These are phyloP conservation scores for Tamias sibiricus DNA, from an alignment of 2,113 vertebrate species.

Conservation along the genomic window DNA sequence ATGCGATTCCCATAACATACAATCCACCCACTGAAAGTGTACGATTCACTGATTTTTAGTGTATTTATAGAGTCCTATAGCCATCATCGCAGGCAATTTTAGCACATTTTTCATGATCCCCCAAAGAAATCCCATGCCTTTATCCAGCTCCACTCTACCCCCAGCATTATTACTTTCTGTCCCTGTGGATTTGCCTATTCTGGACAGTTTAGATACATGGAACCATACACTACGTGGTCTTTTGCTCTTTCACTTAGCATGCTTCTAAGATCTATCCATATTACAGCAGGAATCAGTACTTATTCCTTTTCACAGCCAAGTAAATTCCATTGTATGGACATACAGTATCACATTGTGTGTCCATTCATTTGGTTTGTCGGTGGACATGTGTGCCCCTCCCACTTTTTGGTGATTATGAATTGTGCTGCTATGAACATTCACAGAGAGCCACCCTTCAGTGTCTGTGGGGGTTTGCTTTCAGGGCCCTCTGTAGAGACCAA, in stretches of 20 bases:
- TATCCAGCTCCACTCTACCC: background rate
- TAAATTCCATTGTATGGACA: background rate
- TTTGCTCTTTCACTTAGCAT: background rate
- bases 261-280: background rate
- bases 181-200: background rate
- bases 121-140: background rate
- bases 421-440: background rate
- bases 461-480: background rate
- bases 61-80: background rate
- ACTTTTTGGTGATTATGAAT: background rate
- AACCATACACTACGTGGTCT: background rate
- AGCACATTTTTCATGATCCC: background rate
- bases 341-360: background rate
- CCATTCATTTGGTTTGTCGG: background rate
- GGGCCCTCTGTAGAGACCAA: background rate
- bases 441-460: background rate
- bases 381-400: background rate
- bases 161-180: background rate
- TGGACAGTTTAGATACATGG: background rate
- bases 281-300: background rate
- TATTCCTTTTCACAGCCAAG: background rate
- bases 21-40: background rate
- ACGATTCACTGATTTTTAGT: background rate
- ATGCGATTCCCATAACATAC: background rate
- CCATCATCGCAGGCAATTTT: background rate